Percentiles rank a stretch among this genome's conserved stretches.
These are phyloP conservation scores for Acanthosoma haemorrhoidale DNA, from an alignment of 2,888 invertebrate species.

Conservation along the genomic window DNA sequence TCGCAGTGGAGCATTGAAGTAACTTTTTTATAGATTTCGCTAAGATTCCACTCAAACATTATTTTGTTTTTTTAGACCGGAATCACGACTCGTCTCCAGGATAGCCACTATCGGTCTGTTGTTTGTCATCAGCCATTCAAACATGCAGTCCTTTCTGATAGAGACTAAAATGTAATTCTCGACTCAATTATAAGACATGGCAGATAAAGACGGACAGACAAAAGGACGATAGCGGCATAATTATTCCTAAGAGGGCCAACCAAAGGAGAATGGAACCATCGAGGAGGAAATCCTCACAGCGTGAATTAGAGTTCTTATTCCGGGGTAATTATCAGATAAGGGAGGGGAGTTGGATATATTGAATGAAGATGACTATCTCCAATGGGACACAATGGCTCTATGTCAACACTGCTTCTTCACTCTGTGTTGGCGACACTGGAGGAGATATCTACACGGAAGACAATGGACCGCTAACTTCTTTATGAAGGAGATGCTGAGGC, in stretches of 20 bases:
- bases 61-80: no score
- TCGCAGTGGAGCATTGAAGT: no score
- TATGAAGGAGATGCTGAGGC: no score
- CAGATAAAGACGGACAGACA: not conserved
- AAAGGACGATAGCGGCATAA: not conserved
- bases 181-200: no score
- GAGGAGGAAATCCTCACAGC: not conserved
- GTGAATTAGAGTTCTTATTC: slow-evolving; percentile 15
- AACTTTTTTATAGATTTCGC: no score
- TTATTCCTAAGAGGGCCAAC: not conserved
- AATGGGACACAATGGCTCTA: not conserved
- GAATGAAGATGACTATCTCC: not conserved
- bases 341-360: no score
- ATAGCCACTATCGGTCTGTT: no score
- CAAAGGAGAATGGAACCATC: slow-evolving; percentile 2
- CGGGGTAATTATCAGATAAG: slow-evolving; percentile 21
- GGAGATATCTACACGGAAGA: not conserved
- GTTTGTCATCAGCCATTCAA: no score
- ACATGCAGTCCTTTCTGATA: no score
- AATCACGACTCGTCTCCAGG: no score
- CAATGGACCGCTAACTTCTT: slow-evolving; percentile 6
- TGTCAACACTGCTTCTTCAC: slow-evolving; percentile 4
- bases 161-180: no score
- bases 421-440: not conserved
- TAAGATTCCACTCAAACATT: no score